Percentiles rank a stretch among this genome's conserved stretches.
These are phyloP conservation scores for Pluvianellus socialis DNA, from an alignment of 2,113 vertebrate species.

Conservation along the genomic window DNA sequence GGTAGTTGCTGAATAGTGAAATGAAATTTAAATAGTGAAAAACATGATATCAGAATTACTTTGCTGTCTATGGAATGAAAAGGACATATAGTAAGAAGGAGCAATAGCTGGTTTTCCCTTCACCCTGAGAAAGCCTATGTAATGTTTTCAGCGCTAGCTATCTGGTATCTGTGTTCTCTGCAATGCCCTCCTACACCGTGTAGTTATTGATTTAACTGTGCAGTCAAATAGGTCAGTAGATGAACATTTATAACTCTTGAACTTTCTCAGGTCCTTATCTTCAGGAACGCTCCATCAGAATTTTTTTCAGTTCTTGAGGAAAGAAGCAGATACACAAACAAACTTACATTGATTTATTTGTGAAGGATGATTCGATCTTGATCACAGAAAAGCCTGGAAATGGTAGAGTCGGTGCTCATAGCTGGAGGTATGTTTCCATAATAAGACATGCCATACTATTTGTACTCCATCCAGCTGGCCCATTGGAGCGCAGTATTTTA, in stretches of 20 bases:
- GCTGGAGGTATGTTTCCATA: slow-evolving; percentile 18
- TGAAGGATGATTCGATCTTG: neutral
- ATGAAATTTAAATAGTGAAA: neutral
- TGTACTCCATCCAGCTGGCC: slow-evolving; percentile 60
- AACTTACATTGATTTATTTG: neutral
- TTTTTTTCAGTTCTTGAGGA: neutral
- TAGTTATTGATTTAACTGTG: neutral
- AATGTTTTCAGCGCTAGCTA: neutral
- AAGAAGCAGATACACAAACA: neutral
- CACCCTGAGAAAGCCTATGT: neutral
- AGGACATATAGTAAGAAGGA: neutral
- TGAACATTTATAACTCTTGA: neutral
- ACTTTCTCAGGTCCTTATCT: neutral
- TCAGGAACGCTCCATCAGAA: neutral
- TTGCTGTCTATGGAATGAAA: neutral
- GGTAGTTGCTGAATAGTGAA: neutral
- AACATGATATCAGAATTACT: neutral
- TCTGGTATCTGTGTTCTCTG: neutral
- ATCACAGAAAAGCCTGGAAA: slow-evolving; percentile 1
- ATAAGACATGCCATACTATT: slow-evolving; percentile 5
- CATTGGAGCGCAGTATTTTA: slow-evolving; percentile 22
- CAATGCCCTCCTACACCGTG: neutral
- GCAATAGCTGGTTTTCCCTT: neutral
- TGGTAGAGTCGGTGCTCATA: neutral
- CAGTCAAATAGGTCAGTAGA: neutral